phyloP scores from a whole-genome alignment of 2,888 invertebrate genomes.

The Odontocerum albicorne region DNA sequence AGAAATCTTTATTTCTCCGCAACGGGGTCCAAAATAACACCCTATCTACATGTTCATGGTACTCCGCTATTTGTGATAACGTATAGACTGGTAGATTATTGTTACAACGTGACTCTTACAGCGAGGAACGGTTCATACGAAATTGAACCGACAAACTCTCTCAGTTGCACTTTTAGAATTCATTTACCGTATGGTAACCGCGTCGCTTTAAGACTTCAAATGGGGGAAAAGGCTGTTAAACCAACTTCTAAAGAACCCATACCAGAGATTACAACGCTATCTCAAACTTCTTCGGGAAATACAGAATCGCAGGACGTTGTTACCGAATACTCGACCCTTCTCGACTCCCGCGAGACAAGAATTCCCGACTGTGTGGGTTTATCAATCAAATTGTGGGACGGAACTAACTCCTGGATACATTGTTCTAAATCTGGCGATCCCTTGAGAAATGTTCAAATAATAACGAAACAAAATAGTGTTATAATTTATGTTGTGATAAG shows the following conservation, averaged over 20 bases:
- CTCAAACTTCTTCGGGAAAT: constrained; percentile 5
- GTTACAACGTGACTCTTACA: constrained; percentile 68
- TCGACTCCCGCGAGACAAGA: constrained; percentile 34
- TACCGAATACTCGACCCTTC: constrained; percentile 36
- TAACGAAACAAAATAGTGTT: constrained; percentile 61
- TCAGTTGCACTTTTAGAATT: constrained; percentile 69
- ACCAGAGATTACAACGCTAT: constrained; percentile 10
- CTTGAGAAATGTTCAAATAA: constrained; percentile 59
- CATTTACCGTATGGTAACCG: constrained; percentile 72
- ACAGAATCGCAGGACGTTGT: constrained; percentile 37
- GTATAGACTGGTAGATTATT: constrained; percentile 70
- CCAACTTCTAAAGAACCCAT: constrained; percentile 4
- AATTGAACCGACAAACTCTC: constrained; percentile 59
- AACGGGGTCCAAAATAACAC: constrained; percentile 49
- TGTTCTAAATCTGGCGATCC: constrained; percentile 62
- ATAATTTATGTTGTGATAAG: constrained; percentile 47
- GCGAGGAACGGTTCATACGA: constrained; percentile 67
- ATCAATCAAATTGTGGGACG: constrained; percentile 60
- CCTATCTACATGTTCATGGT: constrained; percentile 61
- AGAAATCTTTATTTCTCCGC: constrained; percentile 60
- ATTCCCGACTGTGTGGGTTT: constrained; percentile 56
- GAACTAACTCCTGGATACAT: constrained; percentile 60
- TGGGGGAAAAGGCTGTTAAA: constrained; percentile 45
- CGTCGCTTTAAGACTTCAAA: constrained; percentile 63
- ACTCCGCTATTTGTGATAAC: constrained; percentile 67